Percentiles rank a stretch among this genome's conserved stretches.
Conservation (phyloP, 2,797 vertebrate genomes). For the Gambusia yucatana region DNA sequence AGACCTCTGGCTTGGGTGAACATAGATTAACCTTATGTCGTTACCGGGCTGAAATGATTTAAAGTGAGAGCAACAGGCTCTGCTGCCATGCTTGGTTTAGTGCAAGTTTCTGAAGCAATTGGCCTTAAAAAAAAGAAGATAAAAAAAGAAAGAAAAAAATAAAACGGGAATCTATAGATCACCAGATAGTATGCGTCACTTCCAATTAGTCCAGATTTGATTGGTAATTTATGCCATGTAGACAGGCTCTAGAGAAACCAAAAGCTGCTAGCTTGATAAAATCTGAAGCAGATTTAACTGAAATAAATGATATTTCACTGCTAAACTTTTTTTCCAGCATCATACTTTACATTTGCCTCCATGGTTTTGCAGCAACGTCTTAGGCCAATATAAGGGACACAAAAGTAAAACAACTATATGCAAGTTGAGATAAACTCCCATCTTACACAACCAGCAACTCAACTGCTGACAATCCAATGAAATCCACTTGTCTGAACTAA, state of each 20-base stretch:
- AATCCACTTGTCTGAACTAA: conserved; percentile 64
- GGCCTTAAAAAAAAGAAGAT: conserved; percentile 20
- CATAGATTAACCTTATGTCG: conserved; percentile 39
- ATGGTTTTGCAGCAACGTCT: conserved; percentile 8
- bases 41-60: conserved; percentile 25
- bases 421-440: conserved; percentile 5
- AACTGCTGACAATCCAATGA: conserved; percentile 17
- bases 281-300: conserved; percentile 32
- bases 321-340: conserved; percentile 16
- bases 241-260: conserved; percentile 62
- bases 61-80: conserved; percentile 8
- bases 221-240: conserved; percentile 77
- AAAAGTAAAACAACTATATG: neutral
- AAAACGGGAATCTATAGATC: conserved; percentile 54
- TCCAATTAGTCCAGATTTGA: conserved; percentile 79
- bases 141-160: conserved; percentile 25
- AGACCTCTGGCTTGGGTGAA: conserved; percentile 43
- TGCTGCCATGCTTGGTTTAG: conserved; percentile 15
- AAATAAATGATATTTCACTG: neutral
- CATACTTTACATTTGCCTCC: conserved; percentile 1
- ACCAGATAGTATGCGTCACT: conserved; percentile 84
- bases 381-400: neutral
- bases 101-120: conserved; percentile 30
- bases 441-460: conserved; percentile 14
- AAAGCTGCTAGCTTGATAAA: conserved; percentile 60